Evolutionary conservation across 1,140 invertebrate species (phyloP).

Genomic region (Drosophila auraria): DNA sequence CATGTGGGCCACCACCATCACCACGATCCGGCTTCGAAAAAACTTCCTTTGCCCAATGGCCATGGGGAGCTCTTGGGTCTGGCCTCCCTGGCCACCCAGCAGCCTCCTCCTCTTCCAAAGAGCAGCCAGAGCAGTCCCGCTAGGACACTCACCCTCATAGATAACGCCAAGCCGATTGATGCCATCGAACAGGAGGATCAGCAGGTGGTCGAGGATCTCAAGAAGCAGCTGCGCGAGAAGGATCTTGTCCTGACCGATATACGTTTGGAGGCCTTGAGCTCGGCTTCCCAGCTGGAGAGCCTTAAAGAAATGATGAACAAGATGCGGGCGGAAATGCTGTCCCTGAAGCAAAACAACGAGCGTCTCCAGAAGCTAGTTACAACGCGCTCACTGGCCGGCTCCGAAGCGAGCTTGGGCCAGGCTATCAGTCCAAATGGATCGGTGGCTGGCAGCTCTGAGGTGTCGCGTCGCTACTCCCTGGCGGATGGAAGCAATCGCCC

Average conservation of each 20-base stretch:
- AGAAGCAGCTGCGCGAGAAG: constrained; percentile 97
- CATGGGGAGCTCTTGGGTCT: constrained; percentile 68
- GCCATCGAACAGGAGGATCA: constrained; percentile 81
- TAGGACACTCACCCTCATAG: constrained; percentile 83
- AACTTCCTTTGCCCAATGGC: constrained; percentile 29
- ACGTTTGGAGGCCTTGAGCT: constrained; percentile 96
- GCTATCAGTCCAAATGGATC: constrained; percentile 87
- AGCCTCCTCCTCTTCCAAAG: constrained; percentile 67
- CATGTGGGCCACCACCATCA: constrained; percentile 83
- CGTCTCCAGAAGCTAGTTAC: constrained; percentile 94
- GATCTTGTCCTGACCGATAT: constrained; percentile 98
- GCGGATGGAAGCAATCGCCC: constrained; percentile 81
- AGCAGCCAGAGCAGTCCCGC: constrained; percentile 78
- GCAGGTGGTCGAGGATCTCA: constrained; percentile 92
- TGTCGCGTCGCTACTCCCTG: constrained; percentile 84
- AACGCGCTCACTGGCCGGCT: constrained; percentile 92
- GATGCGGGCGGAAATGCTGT: constrained; percentile 98
- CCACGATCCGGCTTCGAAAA: constrained; percentile 48
- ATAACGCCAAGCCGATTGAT: constrained; percentile 85
- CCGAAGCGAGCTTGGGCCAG: constrained; percentile 90
- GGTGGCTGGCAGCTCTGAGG: constrained; percentile 76
- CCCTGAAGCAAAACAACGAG: constrained; percentile 98
- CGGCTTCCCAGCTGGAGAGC: constrained; percentile 98
- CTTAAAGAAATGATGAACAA: constrained; percentile 98
- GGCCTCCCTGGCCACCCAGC: constrained; percentile 76